Base-by-base conservation (phyloP, 2,797 vertebrate species). In the Varecia variegata region DNA sequence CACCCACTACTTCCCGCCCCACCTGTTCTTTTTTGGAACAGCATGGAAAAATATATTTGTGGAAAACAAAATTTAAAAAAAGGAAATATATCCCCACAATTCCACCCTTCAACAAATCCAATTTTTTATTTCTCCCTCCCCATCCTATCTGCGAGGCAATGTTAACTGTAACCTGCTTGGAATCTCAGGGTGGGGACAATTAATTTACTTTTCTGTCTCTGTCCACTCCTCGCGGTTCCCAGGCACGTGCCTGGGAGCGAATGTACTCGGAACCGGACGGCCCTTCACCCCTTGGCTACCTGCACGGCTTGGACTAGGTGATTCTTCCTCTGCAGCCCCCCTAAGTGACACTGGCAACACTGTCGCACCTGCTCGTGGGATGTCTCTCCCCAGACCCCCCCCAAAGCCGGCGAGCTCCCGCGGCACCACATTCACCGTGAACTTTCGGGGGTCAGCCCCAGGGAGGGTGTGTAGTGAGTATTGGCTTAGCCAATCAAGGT, bases 231-330 rank as follows among this genome's bases (percentile, higher is more conserved):
- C 12, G 4, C 0, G 0, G 56, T 5, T 2, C 5, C 67, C 14
- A 5, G 0, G 0, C 13, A 8, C 1, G 1, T 58, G 23, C 47
- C 30, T 4, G 18, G 74, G 50, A 68, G 32, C 9, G 6, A 47
- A 52, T 0, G 7, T 1, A 7, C 0, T 9, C 0, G 3, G 27
- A 21, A 43, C 20, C 1, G 0, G 56, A 30, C 0, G 1, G 21
- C 20, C 58, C 38, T 70, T n/a, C 9, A 21, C 40, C 65, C 15
- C 45, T 15, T 0, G 1, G 32, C 67, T 32, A 14, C 81, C 45
- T 38, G 85, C 70, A 58, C 43, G 3, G 62, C 50, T 32, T 4
- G 4, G 3, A 6, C 11, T 2, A 23, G 11, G 6, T 2, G 47
- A 35, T 1, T 83, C 68, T 23, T 40, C 74, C 62, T 38, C 70